phyloP scores from a whole-genome alignment of 2,113 vertebrate genomes.

The Callocephalon fimbriatum region DNA sequence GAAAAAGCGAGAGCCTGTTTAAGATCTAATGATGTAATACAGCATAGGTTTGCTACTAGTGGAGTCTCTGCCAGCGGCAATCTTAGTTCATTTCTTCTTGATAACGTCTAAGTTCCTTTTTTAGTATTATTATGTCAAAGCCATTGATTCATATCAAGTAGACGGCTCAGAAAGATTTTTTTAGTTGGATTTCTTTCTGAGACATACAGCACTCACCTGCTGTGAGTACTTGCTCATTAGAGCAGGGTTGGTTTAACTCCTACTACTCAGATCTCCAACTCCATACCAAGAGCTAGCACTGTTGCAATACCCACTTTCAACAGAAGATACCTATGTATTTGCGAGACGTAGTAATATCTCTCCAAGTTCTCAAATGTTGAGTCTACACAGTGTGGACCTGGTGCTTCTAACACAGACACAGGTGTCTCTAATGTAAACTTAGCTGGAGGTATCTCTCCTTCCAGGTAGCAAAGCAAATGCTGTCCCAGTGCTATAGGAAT shows the following conservation, averaged over 20 bases:
- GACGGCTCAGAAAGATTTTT: background rate
- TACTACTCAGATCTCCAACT: background rate
- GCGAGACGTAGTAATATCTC: background rate
- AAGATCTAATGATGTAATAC: background rate
- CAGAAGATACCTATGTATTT: background rate
- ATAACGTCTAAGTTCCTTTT: background rate
- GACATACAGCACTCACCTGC: background rate
- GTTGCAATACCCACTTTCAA: background rate
- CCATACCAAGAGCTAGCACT: background rate
- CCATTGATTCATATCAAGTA: background rate
- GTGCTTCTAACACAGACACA: background rate
- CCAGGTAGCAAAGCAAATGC: background rate
- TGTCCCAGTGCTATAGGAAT: background rate
- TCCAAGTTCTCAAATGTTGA: background rate
- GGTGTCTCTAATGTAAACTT: background rate
- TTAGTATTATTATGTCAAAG: background rate
- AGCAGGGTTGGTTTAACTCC: background rate
- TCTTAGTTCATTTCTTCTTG: background rate
- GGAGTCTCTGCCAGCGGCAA: background rate
- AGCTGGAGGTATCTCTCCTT: background rate
- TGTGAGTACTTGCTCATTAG: background rate
- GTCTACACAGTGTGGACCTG: background rate
- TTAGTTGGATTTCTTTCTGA: background rate
- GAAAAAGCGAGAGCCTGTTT: background rate
- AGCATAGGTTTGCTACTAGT: background rate